phyloP scores from a whole-genome alignment of 2,113 vertebrate species.

The Pseudonaja textilis region DNA sequence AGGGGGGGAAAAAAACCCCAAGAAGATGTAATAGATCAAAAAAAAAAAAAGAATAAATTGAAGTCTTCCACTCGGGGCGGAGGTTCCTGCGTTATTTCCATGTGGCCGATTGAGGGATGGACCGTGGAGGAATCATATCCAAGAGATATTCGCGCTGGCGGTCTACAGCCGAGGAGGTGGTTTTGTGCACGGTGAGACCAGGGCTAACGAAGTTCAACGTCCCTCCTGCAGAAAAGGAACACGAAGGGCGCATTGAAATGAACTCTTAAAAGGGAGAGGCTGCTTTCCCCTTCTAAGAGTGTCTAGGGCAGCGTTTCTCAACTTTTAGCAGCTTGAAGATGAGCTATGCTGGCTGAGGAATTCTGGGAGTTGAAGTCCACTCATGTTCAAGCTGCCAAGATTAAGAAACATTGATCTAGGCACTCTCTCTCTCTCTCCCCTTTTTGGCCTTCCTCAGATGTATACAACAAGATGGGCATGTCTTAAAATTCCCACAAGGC shows the following conservation, averaged over 20 bases:
- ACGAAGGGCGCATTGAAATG: background rate
- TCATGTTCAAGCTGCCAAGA: background rate
- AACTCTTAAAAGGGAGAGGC: background rate
- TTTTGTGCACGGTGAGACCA: constrained; percentile 88
- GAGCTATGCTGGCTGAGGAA: background rate
- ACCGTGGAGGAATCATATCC: constrained; percentile 97
- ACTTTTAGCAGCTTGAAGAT: background rate
- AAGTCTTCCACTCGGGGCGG: constrained; percentile 49
- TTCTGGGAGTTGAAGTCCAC: background rate
- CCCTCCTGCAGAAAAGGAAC: constrained; percentile 73
- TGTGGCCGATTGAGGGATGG: constrained; percentile 93
- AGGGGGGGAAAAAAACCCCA: no score
- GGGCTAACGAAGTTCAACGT: constrained; percentile 91
- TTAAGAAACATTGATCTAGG: background rate
- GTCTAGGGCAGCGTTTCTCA: background rate
- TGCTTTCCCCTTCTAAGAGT: background rate
- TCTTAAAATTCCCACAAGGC: background rate
- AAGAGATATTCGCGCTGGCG: constrained; percentile 97
- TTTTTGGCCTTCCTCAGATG: background rate
- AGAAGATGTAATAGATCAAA: no score
- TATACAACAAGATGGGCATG: background rate
- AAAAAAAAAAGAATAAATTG: constrained; percentile 10
- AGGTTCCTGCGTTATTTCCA: constrained; percentile 86
- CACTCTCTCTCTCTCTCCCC: background rate
- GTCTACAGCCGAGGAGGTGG: constrained; percentile 80